Evolutionary conservation across 2,888 invertebrate species (phyloP), one percentile per base, ranked within the genome.

Genomic region (Melanostoma mellinum): DNA sequence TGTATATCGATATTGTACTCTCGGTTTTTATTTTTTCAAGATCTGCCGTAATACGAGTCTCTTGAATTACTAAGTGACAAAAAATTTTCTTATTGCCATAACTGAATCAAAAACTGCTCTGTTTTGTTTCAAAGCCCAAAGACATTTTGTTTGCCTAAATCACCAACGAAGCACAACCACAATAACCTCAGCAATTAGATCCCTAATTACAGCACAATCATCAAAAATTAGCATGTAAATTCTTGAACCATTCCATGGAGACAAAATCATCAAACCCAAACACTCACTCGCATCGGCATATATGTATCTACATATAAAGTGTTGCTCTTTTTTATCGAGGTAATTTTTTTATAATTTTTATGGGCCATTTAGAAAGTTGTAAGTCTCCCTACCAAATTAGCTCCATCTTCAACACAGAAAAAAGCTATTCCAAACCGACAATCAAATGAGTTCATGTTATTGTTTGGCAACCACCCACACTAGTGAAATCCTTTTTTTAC

Each of bases 331-430:
- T 50, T 36, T 36, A 56, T 71, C 10, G 50, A 32, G 1, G 56
- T 36, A 20, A n/a, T 65, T 32, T 33, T 42, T 88, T 87, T 88
- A 86, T 89, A 89, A 89, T 89, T 89, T 89, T 89, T 88, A 89
- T 89, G 89, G 88, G 85, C 87, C 89, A 89, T 89, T 89, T 87
- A 89, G 88, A 88, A 86, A 76, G 69, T 71, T 85, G 86, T 79
- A 68, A 74, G 75, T 72, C 84, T 76, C 46, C 58, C 84, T 79
- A 84, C 79, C 71, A 71, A 79, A 79, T 84, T 84, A 71, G 74
- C 74, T 55, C 30, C 40, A 6, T 35, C 67, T 69, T 58, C 56
- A 20, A 20, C 58, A 32, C 68, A 71, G 10, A 8, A 42, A 42
- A 42, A 52, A 50, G 9, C 67, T 72, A 72, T 68, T 58, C 20